These are phyloP conservation scores for Ibycter americanus DNA, from an alignment of 2,797 vertebrate genomes.

Conservation along the genomic window DNA sequence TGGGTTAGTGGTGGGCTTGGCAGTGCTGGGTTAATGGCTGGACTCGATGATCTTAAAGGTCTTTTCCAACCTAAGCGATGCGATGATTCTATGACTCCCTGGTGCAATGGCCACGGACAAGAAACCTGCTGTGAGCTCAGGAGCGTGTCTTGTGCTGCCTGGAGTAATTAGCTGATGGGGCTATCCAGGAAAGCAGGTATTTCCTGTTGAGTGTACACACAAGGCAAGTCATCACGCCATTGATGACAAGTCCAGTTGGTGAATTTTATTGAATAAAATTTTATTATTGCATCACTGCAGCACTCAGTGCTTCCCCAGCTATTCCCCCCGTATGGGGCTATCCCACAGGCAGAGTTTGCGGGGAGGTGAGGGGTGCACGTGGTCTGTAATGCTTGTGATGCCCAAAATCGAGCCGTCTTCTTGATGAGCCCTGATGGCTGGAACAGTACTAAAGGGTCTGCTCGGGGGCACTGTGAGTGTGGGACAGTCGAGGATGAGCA, in stretches of 20 bases:
- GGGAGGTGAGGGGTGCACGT: not conserved
- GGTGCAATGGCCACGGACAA: too few species aligned
- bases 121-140: not conserved
- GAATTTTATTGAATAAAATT: not conserved
- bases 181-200: not conserved
- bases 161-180: not conserved
- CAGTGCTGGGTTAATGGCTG: too few species aligned
- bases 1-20: too few species aligned
- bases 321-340: accelerated
- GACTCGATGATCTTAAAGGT: too few species aligned
- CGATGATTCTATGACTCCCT: not conserved
- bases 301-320: not conserved
- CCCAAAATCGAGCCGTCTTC: not conserved
- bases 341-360: not conserved
- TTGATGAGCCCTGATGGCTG: not conserved
- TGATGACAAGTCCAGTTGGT: not conserved
- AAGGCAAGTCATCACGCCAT: not conserved
- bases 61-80: too few species aligned
- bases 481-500: too few species aligned
- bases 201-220: not conserved
- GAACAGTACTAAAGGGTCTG: not conserved
- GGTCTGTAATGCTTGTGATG: not conserved
- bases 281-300: too few species aligned
- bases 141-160: not conserved
- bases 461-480: not conserved